Percentiles rank a stretch among this genome's conserved stretches.
Conservation (phyloP, 2,888 invertebrate species). For the Catonia carolina region DNA sequence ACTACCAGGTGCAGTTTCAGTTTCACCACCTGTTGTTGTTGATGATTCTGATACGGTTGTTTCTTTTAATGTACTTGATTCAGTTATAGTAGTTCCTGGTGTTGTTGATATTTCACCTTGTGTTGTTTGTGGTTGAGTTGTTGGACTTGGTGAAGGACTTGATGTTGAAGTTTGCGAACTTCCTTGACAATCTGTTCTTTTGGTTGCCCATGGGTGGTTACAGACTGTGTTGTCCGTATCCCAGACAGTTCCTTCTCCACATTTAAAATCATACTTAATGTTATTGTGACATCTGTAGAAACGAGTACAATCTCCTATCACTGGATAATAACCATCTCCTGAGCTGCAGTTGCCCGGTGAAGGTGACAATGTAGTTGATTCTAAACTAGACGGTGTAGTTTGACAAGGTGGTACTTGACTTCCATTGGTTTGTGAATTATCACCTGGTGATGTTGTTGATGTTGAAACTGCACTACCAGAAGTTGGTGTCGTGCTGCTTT, state of each 20-base stretch:
- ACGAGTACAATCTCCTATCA: constrained; percentile 53
- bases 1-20: constrained; percentile 10
- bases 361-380: constrained; percentile 17
- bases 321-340: constrained; percentile 55
- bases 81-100: constrained; percentile 1
- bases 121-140: constrained; percentile 26
- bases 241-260: constrained; percentile 62
- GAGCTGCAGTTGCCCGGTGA: constrained; percentile 40
- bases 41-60: neutral
- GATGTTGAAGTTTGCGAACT: constrained; percentile 29
- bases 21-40: constrained; percentile 27
- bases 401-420: neutral
- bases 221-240: constrained; percentile 55
- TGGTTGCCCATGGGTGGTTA: constrained; percentile 51
- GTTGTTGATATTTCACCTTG: constrained; percentile 10
- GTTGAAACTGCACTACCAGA: constrained; percentile 18
- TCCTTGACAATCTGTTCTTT: constrained; percentile 34
- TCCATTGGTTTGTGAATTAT: no score
- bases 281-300: constrained; percentile 59
- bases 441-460: constrained; percentile 2
- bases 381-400: neutral
- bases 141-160: constrained; percentile 34
- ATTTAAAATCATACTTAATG: constrained; percentile 52
- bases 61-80: neutral
- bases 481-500: constrained; percentile 20